Evolutionary conservation across 2,797 vertebrate genomes (phyloP), one percentile per base, ranked within the genome.

Genomic region (Steatocranus sp.): DNA sequence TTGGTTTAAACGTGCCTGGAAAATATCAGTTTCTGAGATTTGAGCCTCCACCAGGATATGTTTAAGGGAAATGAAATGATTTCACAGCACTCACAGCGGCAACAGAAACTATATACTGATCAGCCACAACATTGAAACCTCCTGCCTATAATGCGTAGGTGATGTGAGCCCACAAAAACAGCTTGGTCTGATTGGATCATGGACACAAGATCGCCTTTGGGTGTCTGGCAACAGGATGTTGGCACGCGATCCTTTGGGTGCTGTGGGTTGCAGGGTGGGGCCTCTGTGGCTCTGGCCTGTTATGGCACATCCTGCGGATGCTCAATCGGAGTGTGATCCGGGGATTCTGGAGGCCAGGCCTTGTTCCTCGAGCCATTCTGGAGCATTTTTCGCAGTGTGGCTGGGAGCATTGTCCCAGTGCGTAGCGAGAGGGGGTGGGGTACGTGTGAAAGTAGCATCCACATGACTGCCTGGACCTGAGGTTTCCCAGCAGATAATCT

Each of bases 401-500:
- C 56, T 34, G 30, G 56, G 56, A n/a, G 56, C 43, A 32, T 14
- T 48, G 68, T 48, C 68, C 68, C 68, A 17, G 17, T 32, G 5
- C 0, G 32, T n/a, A 34, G 58, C 32, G 11, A 34, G 58, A 61
- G 63, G 34, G 17, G 43, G 11, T 30, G 43, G 0, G 68, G 43
- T 14, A 73, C 7, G 43, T 73, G 68, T 73, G 68, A 73, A 73
- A 73, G 68, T n/a, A 73, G 0, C 68, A 48, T 73, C 43, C 68
- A 73, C 68, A 48, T 48, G 66, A 70, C 38, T 70, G 25, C 68
- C 41, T 27, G 41, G 68, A 48, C 68, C 1, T 30, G 43, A 48
- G 43, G 68, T 48, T 73, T 73, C 68, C 43, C 68, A 73, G 68
- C 68, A 73, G 43, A 73, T 32, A 32, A 73, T 48, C 48, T 48